A percentile compares a stretch with the other conserved stretches of the same genome.
Evolutionary conservation across 2,797 vertebrate genomes (phyloP).

Genomic region (Hafferia zeledoni): DNA sequence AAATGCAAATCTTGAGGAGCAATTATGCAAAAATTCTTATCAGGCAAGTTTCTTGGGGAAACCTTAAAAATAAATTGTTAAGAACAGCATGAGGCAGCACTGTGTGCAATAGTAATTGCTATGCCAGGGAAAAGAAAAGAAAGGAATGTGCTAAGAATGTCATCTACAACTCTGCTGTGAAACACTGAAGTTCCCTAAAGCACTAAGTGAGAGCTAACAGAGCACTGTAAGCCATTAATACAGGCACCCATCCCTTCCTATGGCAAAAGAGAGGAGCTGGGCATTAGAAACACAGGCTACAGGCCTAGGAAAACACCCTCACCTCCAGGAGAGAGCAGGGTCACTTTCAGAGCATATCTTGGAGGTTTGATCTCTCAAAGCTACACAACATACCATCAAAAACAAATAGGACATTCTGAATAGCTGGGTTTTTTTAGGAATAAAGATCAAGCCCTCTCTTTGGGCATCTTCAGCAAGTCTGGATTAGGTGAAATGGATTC

Average conservation of each 20-base stretch:
- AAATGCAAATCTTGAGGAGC: slow-evolving; percentile 37
- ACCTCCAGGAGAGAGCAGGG: not conserved
- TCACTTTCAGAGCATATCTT: not conserved
- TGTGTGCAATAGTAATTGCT: slow-evolving; percentile 21
- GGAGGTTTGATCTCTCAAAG: not conserved
- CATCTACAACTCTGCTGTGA: not conserved
- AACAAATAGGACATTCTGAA: not conserved
- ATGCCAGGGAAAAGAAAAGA: not conserved
- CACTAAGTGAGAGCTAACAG: not conserved
- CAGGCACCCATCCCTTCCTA: not conserved
- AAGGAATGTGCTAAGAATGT: slow-evolving; percentile 17
- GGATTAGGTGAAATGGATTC: not conserved
- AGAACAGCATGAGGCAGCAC: slow-evolving; percentile 27
- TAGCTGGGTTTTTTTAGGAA: not conserved
- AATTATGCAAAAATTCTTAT: slow-evolving; percentile 54
- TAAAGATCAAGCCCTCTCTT: not conserved
- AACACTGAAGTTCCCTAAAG: not conserved
- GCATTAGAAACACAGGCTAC: not conserved
- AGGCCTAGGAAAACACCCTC: not conserved
- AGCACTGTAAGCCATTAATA: not conserved
- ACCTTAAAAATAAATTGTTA: slow-evolving; percentile 58
- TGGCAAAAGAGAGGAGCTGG: not conserved
- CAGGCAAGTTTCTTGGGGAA: slow-evolving; percentile 27
- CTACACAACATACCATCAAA: not conserved
- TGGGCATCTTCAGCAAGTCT: not conserved